Conservation (phyloP, 2,797 vertebrate genomes). For the Nannoperca australis region DNA sequence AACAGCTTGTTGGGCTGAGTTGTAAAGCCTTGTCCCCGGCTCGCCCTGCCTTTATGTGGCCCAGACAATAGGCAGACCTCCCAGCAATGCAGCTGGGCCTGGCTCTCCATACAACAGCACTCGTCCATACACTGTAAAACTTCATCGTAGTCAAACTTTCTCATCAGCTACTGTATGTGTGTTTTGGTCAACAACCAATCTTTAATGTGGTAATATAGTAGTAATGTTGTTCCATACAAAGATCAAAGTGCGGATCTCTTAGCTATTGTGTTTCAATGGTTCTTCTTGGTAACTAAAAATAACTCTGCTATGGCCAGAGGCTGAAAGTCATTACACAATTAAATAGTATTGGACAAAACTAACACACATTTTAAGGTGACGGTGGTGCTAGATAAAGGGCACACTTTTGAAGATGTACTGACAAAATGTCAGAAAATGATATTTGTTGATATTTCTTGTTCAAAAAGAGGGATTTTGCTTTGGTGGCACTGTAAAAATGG, state of each 20-base stretch:
- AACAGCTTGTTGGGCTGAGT: constrained; percentile 84
- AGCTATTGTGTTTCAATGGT: neutral
- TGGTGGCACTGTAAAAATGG: neutral
- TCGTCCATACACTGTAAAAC: constrained; percentile 77
- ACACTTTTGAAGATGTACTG: neutral
- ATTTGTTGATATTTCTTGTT: neutral
- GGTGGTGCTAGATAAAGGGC: neutral
- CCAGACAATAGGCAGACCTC: constrained; percentile 92
- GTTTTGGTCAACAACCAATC: neutral
- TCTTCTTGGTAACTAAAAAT: neutral
- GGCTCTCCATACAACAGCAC: constrained; percentile 84
- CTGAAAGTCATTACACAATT: too few species aligned
- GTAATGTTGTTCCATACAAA: neutral
- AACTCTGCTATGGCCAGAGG: neutral
- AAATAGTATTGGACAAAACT: neutral
- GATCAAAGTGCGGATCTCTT: neutral
- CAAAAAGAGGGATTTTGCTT: neutral
- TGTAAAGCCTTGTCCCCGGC: constrained; percentile 86
- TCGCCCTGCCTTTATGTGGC: constrained; percentile 85
- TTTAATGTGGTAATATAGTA: neutral
- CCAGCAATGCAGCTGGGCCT: constrained; percentile 91
- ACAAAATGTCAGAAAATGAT: neutral
- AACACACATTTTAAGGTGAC: neutral
- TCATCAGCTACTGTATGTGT: constrained; percentile 10
- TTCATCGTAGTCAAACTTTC: constrained; percentile 29